Evolutionary conservation across 2,113 vertebrate species (phyloP).

Genomic region (Boleophthalmus pectinirostris): DNA sequence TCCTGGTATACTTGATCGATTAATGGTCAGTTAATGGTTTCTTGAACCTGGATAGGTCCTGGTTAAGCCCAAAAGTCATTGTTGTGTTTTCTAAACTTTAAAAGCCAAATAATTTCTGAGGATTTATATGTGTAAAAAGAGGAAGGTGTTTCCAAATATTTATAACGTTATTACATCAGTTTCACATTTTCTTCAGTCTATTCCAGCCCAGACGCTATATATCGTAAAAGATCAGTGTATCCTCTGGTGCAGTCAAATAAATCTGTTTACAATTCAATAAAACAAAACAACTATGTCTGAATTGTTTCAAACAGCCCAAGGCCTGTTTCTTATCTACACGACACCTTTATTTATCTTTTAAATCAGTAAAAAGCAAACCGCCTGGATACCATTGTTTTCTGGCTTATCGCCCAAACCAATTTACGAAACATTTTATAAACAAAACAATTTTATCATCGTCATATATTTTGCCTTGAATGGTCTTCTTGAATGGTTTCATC

Average conservation of each 20-base stretch:
- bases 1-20: too few species aligned
- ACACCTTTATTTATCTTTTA: not conserved
- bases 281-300: not conserved
- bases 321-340: not conserved
- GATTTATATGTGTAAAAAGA: too few species aligned
- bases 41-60: too few species aligned
- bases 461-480: too few species aligned
- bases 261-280: conserved; percentile 1
- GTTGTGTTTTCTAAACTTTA: too few species aligned
- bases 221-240: not conserved
- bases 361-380: not conserved
- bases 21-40: too few species aligned
- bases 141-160: too few species aligned
- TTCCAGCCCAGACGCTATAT: not conserved
- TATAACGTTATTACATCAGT: not conserved
- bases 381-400: conserved; percentile 17
- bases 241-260: not conserved
- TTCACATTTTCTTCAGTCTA: not conserved
- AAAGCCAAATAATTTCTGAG: too few species aligned
- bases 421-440: not conserved
- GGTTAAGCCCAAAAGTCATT: too few species aligned
- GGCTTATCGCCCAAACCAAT: conserved; percentile 27
- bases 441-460: not conserved
- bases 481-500: not conserved
- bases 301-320: not conserved